Evolutionary conservation across 1,140 invertebrate species (phyloP), one percentile per base, ranked within the genome.

Genomic region (Drosophila prosaltans): DNA sequence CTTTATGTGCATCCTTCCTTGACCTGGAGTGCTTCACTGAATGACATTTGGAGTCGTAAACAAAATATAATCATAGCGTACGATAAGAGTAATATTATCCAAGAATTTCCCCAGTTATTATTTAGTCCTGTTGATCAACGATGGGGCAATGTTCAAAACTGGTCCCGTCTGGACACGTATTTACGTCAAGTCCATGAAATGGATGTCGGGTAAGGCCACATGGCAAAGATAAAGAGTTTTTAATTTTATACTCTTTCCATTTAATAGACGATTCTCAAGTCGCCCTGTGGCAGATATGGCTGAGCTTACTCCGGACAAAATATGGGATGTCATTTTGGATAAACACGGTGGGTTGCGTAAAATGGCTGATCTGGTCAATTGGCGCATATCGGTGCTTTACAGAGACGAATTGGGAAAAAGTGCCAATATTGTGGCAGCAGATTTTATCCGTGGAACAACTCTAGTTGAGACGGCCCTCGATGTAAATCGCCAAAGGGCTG

Each of bases 391-490:
- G 0, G 86, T 92, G 45, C 94, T 95, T 89, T 95, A 95, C 76
- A 91, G 93, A 1, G 91, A 92, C 10, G 82, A 93, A 26, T 94
- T 94, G 93, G 94, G 94, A 57, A 61, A 85, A 1, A 92, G 86
- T 32, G 94, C 93, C 2, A 95, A 95, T 80, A 94, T 95, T 32
- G 94, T 95, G 2, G 93, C 95, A 0, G 94, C 93, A 2, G 95
- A 95, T 81, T 95, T 94, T 72, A 93, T 95, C 45, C 92, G 94
- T 21, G 92, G 93, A 24, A 94, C 94, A 1, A 94, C 94, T 32
- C 92, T 95, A 1, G 91, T 95, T 45, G 93, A 94, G 21, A 92
- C 94, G 5, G 94, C 95, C 3, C 93, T 95, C 2, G 91, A 94
- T 32, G 93, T 92, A 65, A 95, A 95, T 66, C 68, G 67, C 5